Evolutionary conservation across 2,113 vertebrate species (phyloP), one percentile per base, ranked within the genome.

Genomic region (Todiramphus chloris): DNA sequence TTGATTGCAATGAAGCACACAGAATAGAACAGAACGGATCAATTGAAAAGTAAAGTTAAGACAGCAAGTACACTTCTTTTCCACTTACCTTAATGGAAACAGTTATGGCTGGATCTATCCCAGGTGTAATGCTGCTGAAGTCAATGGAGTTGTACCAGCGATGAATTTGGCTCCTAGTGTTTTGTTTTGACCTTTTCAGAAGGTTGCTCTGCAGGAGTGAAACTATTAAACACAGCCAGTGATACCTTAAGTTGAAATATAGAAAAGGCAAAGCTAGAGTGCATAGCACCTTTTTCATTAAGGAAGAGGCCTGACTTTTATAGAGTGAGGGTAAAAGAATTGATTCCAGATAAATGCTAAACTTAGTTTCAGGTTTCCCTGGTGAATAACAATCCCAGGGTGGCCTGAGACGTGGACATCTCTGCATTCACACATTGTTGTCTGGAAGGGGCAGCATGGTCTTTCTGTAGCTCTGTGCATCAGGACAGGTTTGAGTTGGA

Each of bases 181-280:
- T 97, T 87, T 79, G 85, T 90, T 86, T 60, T 97, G 97, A 97
- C 97, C 97, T 97, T 97, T 97, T 41, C 81, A 96, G 96, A 92
- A 69, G 96, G 95, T 97, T 94, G 50, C 83, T 96, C 83, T 23
- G 81, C 88, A 95, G 94, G 55, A 59, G 62, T 5, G 39, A 92
- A 89, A 93, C 91, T 93, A 94, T 96, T 97, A 97, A 92, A 94
- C 85, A 64, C 64, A 90, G 85, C 33, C 93, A 69, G 72, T 1
- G 6, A 76, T 76, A 90, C 80, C 87, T 72, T 10, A 23, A 80
- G 43, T 84, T 8, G 31, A 90, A 58, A 27, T 87, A 92, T 3
- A 56, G 87, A 96, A 96, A 84, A 96, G 81, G 73, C 89, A 96
- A 96, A 96, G 68, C 82, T 58, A 39, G 87, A 82, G 89, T 72